Evolutionary conservation across 2,888 invertebrate species (phyloP).

Genomic region (Pinctada fucata): DNA sequence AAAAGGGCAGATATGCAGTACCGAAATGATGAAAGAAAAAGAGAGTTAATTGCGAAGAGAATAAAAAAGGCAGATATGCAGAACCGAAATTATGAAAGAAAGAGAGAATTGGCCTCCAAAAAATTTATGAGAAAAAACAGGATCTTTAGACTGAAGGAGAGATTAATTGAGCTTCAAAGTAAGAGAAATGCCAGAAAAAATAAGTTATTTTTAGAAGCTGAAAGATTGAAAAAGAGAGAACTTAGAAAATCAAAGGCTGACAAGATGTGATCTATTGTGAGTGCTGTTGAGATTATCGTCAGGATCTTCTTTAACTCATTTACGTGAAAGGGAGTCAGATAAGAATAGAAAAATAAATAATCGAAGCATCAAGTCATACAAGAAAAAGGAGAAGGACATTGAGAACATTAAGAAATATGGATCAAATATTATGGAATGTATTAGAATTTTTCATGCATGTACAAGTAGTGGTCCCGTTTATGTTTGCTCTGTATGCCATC

Average conservation of each 20-base stretch:
- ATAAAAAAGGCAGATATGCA: no score
- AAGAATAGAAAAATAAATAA: background rate
- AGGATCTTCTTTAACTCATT: no score
- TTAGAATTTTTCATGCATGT: conserved; percentile 20
- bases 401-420: conserved; percentile 5
- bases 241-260: background rate
- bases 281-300: no score
- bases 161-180: background rate
- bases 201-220: background rate
- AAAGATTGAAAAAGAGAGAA: background rate
- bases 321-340: background rate
- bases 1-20: no score
- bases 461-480: conserved; percentile 13
- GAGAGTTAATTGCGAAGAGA: no score
- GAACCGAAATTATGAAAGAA: no score
- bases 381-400: background rate
- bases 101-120: no score
- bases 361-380: background rate
- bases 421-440: conserved; percentile 15
- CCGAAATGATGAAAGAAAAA: no score
- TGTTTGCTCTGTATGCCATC: conserved; percentile 31
- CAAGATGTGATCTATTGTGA: no score
- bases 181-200: background rate
- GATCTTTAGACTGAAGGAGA: background rate
- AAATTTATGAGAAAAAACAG: background rate